A percentile compares a stretch with the other conserved stretches of the same genome.
These are phyloP conservation scores for Haliclona indistincta DNA, from an alignment of 37 sponge, comb jelly and placozoan species.

Conservation along the genomic window DNA sequence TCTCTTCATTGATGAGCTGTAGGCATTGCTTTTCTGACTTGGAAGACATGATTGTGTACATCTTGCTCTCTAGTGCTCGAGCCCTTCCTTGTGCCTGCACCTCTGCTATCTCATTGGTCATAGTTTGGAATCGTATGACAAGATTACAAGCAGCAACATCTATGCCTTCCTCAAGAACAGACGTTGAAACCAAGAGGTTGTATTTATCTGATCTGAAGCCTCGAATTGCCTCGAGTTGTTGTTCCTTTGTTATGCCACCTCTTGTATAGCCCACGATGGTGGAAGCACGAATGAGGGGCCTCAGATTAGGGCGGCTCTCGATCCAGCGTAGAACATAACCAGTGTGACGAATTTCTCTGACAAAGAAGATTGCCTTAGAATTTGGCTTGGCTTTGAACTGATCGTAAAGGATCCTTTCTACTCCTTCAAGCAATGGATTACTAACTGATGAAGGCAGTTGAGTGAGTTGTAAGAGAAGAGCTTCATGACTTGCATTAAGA, in stretches of 20 bases:
- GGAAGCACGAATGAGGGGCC: neutral
- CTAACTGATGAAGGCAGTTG: neutral
- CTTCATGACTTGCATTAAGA: constrained; percentile 1
- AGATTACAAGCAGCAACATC: constrained; percentile 76
- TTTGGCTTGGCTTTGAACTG: constrained; percentile 7
- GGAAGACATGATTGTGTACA: constrained; percentile 37
- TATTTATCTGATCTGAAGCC: constrained; percentile 36
- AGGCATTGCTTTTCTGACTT: constrained; percentile 23
- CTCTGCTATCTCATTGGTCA: constrained; percentile 64
- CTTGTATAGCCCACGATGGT: constrained; percentile 1
- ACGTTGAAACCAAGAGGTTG: constrained; percentile 68
- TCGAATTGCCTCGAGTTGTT: constrained; percentile 45
- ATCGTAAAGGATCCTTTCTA: constrained; percentile 3
- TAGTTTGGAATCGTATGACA: constrained; percentile 63
- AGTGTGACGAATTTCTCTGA: constrained; percentile 29
- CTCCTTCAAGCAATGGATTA: constrained; percentile 38
- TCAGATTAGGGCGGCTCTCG: neutral
- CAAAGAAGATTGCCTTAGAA: constrained; percentile 56
- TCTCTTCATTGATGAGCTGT: constrained; percentile 45
- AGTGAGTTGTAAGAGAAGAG: neutral
- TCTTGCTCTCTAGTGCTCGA: constrained; percentile 41
- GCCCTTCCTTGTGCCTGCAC: constrained; percentile 78
- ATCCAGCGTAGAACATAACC: constrained; percentile 16
- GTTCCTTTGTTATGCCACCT: constrained; percentile 43
- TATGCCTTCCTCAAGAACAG: constrained; percentile 77